phyloP scores from a whole-genome alignment of 2,797 vertebrate species.

The Oreochromis grahami region DNA sequence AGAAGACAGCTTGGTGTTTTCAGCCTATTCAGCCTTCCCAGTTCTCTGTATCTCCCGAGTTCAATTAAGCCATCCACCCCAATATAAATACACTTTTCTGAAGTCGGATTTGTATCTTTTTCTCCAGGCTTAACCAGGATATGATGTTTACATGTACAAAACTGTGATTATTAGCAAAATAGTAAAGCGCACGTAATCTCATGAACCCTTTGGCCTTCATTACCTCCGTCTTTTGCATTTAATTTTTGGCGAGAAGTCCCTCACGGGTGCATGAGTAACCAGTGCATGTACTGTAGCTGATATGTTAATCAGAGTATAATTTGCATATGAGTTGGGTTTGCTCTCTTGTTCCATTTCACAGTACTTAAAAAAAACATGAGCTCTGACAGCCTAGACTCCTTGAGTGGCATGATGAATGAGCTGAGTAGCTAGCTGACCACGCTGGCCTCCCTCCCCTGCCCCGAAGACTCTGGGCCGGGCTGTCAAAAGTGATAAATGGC shows the following conservation, averaged over 20 bases:
- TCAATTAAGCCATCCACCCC: not conserved
- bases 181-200: not conserved
- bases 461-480: not conserved
- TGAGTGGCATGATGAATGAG: constrained; percentile 43
- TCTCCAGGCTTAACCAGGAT: not conserved
- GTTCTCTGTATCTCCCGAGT: not conserved
- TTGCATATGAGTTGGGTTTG: not conserved
- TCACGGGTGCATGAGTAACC: not conserved
- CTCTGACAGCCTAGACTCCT: constrained; percentile 10
- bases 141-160: not conserved
- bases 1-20: not conserved
- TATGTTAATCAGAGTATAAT: constrained; percentile 17
- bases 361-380: constrained; percentile 44
- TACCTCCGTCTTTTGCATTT: not conserved
- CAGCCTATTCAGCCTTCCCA: not conserved
- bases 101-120: not conserved
- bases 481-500: constrained; percentile 59
- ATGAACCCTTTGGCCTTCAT: not conserved
- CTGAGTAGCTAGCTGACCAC: constrained; percentile 11
- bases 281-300: not conserved
- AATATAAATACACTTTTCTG: not conserved
- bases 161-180: not conserved
- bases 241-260: not conserved
- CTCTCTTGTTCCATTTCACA: constrained; percentile 29
- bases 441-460: not conserved